Base-by-base conservation (phyloP, 2,797 vertebrate species). In the Etheostoma nigrum region DNA sequence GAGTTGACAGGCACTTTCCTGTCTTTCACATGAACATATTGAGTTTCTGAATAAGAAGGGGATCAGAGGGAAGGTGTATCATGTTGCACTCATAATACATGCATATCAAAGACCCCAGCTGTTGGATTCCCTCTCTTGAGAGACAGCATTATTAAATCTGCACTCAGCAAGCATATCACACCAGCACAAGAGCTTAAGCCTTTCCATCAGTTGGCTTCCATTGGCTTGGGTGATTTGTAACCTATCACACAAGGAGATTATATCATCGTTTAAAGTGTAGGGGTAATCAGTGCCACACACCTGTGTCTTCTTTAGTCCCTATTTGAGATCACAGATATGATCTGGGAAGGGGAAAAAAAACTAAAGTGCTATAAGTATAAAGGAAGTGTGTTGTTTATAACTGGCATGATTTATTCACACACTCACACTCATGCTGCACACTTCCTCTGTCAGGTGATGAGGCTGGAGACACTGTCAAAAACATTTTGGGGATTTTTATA, bases 41-140 rank as follows among this genome's bases (percentile, higher is more conserved):
- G 94, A 94, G 95, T 97, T 96, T 96, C 95, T 96, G 95, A 95
- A 96, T 95, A 96, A 96, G 95, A 96, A 94, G 95, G 88, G 96
- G 96, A 96, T 96, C 95, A 94, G 94, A 96, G 95, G 95, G 95
- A 97, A 97, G 96, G 96, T 96, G 89, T 96, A 97, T 98, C 96
- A 90, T 96, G 96, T 98, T 98, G 97, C 97, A 97, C 91, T 93
- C 96, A 95, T 96, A 97, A 95, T 95, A 96, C 96, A 97, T 95
- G 96, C 96, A 97, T 97, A 98, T 97, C 96, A 98, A 96, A 94
- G 96, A 96, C 92, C 96, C 95, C 97, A 98, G 97, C 97, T 99
- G 97, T 96, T 95, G 93, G 93, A 94, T 95, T 91, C 94, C 94
- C 95, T 95, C 96, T 97, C 96, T 94, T 95, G 97, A 98, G 96